These are phyloP conservation scores for Cyanocitta stelleri DNA, from an alignment of 2,113 vertebrate genomes.

Conservation along the genomic window DNA sequence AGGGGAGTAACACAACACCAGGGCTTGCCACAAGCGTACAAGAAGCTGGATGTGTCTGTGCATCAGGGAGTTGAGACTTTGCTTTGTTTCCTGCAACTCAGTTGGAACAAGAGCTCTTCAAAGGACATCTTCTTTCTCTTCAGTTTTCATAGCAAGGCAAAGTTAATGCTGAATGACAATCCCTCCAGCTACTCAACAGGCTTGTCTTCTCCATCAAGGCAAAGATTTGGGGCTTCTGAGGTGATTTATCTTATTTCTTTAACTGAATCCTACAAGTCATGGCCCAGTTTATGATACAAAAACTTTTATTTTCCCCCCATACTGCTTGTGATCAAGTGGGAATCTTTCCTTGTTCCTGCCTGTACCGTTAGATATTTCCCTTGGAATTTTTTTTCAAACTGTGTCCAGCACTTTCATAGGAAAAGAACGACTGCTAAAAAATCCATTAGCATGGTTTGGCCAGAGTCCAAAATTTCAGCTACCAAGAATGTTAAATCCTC, in stretches of 20 bases:
- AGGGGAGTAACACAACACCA: not conserved
- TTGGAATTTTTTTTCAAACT: not conserved
- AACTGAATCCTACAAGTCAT: not conserved
- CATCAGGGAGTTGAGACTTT: not conserved
- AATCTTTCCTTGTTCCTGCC: not conserved
- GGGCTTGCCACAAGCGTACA: not conserved
- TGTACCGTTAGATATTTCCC: not conserved
- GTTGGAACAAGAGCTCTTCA: not conserved
- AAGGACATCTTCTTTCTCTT: not conserved
- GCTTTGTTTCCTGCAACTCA: not conserved
- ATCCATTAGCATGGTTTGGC: slow-evolving; percentile 62
- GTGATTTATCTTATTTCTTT: not conserved
- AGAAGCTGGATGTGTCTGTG: not conserved
- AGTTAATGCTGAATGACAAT: not conserved
- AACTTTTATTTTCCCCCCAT: not conserved
- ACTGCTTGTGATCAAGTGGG: not conserved
- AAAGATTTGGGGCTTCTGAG: not conserved
- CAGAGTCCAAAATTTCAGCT: slow-evolving; percentile 55
- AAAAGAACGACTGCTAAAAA: slow-evolving; percentile 54
- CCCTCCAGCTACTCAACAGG: not conserved
- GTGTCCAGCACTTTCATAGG: not conserved
- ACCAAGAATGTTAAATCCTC: slow-evolving; percentile 67
- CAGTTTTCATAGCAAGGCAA: not conserved
- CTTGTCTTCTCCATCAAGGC: not conserved
- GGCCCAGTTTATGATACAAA: not conserved